These are phyloP conservation scores for Trinorchestia longiramus DNA, from an alignment of 1,140 invertebrate species.

Conservation along the genomic window DNA sequence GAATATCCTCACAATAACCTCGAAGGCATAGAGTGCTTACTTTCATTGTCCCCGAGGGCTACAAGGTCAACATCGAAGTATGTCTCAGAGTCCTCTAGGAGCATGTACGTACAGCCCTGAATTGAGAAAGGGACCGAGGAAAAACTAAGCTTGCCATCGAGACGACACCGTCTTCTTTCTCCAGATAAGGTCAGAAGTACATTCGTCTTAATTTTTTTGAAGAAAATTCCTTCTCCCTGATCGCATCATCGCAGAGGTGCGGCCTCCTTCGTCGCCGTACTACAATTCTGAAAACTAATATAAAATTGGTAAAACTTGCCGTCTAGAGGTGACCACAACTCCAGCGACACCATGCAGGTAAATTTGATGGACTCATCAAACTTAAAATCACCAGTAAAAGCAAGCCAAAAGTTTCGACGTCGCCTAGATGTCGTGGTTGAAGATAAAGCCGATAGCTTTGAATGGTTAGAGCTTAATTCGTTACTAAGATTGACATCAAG, in stretches of 20 bases:
- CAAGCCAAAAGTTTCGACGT: not conserved
- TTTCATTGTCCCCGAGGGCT: not conserved
- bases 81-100: not conserved
- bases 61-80: not conserved
- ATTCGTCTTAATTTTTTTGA: not conserved
- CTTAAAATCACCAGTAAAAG: not conserved
- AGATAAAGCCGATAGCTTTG: no score
- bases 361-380: no score
- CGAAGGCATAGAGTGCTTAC: not conserved
- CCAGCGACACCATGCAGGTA: no score
- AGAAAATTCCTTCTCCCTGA: no score
- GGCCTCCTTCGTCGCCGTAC: not conserved
- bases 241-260: not conserved
- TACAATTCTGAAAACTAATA: not conserved
- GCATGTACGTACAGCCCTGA: not conserved
- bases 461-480: no score
- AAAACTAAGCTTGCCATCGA: not conserved
- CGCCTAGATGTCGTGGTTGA: no score
- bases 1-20: not conserved
- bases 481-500: no score
- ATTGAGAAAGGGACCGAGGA: not conserved
- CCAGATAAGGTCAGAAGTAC: not conserved
- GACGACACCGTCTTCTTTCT: not conserved
- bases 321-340: not conserved
- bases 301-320: not conserved